Evolutionary conservation across 2,797 vertebrate genomes (phyloP).

Genomic region (Podarcis siculus): DNA sequence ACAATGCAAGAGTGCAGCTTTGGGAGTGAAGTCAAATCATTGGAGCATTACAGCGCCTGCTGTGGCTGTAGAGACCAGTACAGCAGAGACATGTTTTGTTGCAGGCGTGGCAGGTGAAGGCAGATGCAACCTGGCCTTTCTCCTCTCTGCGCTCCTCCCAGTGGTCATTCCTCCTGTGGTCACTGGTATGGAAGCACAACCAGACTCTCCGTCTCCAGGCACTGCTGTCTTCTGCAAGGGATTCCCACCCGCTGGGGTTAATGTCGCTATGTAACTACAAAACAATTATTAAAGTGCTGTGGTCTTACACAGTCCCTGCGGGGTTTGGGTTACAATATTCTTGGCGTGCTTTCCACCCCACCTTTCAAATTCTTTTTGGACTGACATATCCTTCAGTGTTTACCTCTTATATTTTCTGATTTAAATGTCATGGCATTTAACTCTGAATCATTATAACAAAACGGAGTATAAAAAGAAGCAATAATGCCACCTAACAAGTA

Average conservation of each 20-base stretch:
- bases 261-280: background rate
- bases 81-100: too few relatives aligned
- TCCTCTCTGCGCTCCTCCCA: too few relatives aligned
- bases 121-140: too few relatives aligned
- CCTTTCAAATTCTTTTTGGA: conserved; percentile 59
- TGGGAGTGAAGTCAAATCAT: too few relatives aligned
- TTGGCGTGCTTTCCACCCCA: conserved; percentile 25
- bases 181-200: too few relatives aligned
- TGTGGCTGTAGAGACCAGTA: too few relatives aligned
- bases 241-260: too few relatives aligned
- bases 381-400: conserved; percentile 59
- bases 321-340: conserved; percentile 37
- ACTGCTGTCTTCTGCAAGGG: background rate
- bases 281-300: conserved; percentile 30
- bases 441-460: conserved; percentile 74
- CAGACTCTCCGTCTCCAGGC: background rate
- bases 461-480: conserved; percentile 69
- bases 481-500: conserved; percentile 62
- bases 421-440: conserved; percentile 77
- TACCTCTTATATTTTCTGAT: conserved; percentile 69
- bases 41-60: too few relatives aligned
- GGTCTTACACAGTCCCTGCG: background rate
- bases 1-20: too few relatives aligned
- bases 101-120: too few relatives aligned
- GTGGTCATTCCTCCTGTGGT: too few relatives aligned